phyloP scores from a whole-genome alignment of 2,888 invertebrate genomes.

The Agrochola lota region DNA sequence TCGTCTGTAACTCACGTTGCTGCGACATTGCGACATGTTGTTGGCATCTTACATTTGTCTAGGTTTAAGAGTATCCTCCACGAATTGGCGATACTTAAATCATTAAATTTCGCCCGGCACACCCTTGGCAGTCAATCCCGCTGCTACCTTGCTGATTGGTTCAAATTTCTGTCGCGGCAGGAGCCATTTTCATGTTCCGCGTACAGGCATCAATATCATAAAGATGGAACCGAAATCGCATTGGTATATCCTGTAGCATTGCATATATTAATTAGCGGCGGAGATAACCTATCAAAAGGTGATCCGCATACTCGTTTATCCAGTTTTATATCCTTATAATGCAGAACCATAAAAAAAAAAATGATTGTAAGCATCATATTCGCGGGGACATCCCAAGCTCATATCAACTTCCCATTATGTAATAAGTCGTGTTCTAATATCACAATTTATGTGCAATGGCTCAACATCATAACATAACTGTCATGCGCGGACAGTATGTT shows the following conservation, averaged over 20 bases:
- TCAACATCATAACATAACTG: constrained; percentile 16
- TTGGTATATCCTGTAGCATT: neutral
- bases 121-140: too few species aligned
- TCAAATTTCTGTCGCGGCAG: neutral
- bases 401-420: neutral
- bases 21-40: too few species aligned
- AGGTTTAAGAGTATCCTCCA: neutral
- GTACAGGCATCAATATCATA: neutral
- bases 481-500: constrained; percentile 16
- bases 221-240: neutral
- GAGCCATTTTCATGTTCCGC: neutral
- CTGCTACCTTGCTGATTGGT: neutral
- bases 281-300: neutral
- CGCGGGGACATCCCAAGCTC: neutral
- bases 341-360: neutral
- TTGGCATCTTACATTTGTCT: neutral
- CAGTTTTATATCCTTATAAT: neutral
- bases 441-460: constrained; percentile 30
- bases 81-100: too few species aligned
- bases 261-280: neutral
- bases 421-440: constrained; percentile 9
- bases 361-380: neutral
- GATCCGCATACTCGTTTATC: constrained; percentile 7
- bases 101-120: too few species aligned
- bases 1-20: neutral